Conservation (phyloP, 2,888 invertebrate genomes). For the Zele albiditarsus region DNA sequence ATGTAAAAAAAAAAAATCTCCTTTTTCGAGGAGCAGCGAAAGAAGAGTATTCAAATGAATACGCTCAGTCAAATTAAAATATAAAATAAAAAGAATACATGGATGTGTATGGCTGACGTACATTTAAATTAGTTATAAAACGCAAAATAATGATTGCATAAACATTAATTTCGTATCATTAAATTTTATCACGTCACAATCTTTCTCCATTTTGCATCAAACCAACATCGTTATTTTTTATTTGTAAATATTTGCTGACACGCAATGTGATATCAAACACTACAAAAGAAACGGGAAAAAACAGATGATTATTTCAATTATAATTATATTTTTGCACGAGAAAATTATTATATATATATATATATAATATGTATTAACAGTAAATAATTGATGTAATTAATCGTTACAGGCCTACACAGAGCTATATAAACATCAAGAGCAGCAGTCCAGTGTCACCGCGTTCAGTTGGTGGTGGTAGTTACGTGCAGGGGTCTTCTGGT, state of each 20-base stretch:
- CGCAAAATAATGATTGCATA: constrained; percentile 2
- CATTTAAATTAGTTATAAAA: not conserved
- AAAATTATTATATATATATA: no score
- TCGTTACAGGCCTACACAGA: constrained; percentile 67
- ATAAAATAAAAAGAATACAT: not conserved
- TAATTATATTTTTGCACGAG: not conserved
- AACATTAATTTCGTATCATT: constrained; percentile 19
- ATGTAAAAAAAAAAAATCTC: not conserved
- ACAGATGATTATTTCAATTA: not conserved
- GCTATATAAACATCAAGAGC: constrained; percentile 70
- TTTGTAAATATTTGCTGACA: constrained; percentile 1
- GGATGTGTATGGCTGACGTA: not conserved
- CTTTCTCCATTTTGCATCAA: not conserved
- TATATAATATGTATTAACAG: not conserved
- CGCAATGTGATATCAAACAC: not conserved
- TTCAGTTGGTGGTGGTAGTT: constrained; percentile 61
- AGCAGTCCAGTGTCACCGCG: constrained; percentile 69
- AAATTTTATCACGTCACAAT: constrained; percentile 17
- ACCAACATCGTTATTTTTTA: not conserved
- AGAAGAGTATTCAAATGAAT: not conserved
- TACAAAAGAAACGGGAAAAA: not conserved
- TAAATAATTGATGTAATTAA: not conserved
- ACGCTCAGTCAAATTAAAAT: not conserved
- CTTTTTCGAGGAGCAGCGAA: not conserved
- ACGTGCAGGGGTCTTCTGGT: constrained; percentile 65